These are phyloP conservation scores for Drosophila pseudotalamancana DNA, from an alignment of 2,888 invertebrate genomes.

Conservation along the genomic window DNA sequence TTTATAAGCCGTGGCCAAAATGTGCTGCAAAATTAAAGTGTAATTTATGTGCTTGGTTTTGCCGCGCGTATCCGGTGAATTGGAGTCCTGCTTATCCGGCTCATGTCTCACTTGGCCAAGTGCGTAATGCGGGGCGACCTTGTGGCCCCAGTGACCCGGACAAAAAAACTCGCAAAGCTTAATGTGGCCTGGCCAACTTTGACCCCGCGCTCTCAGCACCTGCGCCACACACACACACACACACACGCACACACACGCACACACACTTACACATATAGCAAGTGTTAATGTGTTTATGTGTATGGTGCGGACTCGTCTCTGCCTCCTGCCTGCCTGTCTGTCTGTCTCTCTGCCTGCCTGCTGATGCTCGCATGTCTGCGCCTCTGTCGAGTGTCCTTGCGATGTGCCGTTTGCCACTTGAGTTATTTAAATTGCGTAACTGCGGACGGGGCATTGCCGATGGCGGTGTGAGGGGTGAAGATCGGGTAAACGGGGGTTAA, in stretches of 20 bases:
- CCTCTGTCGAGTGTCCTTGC: conserved; percentile 61
- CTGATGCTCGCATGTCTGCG: conserved; percentile 42
- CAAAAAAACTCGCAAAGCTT: conserved; percentile 47
- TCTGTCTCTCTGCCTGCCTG: conserved; percentile 11
- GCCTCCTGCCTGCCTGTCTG: not conserved
- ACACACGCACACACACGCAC: conserved; percentile 29
- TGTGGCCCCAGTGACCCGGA: conserved; percentile 45
- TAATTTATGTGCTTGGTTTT: conserved; percentile 80
- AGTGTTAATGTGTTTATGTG: conserved; percentile 76
- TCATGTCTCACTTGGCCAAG: conserved; percentile 57
- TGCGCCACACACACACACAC: conserved; percentile 58
- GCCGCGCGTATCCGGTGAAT: conserved; percentile 42
- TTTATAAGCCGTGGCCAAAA: conserved; percentile 83
- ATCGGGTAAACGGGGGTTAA: too few relatives aligned
- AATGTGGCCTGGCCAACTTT: conserved; percentile 70
- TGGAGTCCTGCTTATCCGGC: conserved; percentile 64
- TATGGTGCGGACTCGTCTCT: conserved; percentile 47
- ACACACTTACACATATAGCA: conserved; percentile 44
- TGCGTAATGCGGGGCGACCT: conserved; percentile 69
- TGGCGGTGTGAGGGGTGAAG: not conserved
- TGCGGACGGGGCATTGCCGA: conserved; percentile 32
- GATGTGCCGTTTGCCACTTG: conserved; percentile 67
- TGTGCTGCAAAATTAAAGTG: conserved; percentile 82
- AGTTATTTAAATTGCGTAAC: conserved; percentile 76
- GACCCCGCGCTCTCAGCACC: conserved; percentile 48